Evolutionary conservation across 2,888 invertebrate species (phyloP).

Genomic region (Ichneumon xanthorius): DNA sequence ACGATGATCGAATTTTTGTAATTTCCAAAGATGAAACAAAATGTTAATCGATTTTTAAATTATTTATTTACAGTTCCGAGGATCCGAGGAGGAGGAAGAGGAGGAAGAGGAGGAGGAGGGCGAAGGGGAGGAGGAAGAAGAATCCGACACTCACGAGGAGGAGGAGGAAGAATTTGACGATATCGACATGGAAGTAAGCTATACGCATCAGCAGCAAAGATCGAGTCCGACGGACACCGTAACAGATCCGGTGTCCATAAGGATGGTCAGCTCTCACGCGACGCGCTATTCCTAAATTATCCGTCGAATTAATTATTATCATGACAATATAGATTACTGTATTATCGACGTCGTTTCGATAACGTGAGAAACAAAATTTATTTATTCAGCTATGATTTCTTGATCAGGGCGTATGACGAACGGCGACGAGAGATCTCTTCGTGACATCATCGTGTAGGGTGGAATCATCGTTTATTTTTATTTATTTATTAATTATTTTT

Average conservation of each 20-base stretch:
- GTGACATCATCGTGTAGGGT: constrained; percentile 41
- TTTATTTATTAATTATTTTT: not conserved
- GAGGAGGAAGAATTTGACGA: constrained; percentile 84
- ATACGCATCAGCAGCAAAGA: constrained; percentile 82
- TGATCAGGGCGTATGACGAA: constrained; percentile 58
- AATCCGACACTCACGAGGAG: constrained; percentile 83
- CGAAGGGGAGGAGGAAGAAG: constrained; percentile 83
- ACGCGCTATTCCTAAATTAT: constrained; percentile 69
- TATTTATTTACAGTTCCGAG: constrained; percentile 73
- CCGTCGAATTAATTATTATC: not conserved
- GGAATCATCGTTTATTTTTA: constrained; percentile 31
- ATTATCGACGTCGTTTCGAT: not conserved
- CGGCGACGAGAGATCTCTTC: constrained; percentile 30
- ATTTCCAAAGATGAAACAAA: not conserved
- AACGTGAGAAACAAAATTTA: constrained; percentile 33
- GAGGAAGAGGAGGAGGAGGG: constrained; percentile 83
- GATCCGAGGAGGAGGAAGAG: constrained; percentile 81
- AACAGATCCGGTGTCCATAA: constrained; percentile 81
- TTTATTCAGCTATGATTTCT: constrained; percentile 58
- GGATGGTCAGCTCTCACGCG: constrained; percentile 81
- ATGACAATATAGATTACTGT: constrained; percentile 24
- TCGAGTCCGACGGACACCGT: constrained; percentile 82
- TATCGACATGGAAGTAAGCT: constrained; percentile 84
- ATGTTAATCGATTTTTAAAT: not conserved
- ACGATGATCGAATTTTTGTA: not conserved